Evolutionary conservation across 2,888 invertebrate species (phyloP), one percentile per base, ranked within the genome.

Genomic region (Zaprionus lineosus): DNA sequence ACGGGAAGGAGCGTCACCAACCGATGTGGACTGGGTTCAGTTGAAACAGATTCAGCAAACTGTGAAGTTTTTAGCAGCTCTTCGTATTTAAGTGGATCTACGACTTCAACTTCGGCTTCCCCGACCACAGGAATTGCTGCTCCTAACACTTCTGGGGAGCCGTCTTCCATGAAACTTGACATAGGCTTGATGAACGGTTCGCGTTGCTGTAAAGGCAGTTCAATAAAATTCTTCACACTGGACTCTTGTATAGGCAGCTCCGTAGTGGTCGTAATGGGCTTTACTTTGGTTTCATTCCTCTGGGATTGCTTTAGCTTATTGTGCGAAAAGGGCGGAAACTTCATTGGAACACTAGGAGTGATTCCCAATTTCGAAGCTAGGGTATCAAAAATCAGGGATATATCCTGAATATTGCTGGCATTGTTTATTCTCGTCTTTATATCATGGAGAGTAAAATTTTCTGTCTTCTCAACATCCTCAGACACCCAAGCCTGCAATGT

Each of bases 1-100:
- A 93, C 95, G 0, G 96, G 96, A 52, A 95, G 90, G 31, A 95
- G 88, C 0, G 95, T 95, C 1, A 93, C 92, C 12, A 93, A 81
- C n/a, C 90, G 90, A 44, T 88, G 85, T 2, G 84, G 73, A 69
- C 89, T 77, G 5, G 86, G 76, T 33, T 88, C 88, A 1, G 88
- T 87, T 0, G 86, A 82, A 1, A 74, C 73, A 12, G 81, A 55
- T 9, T 78, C 76, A 1, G 87, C 85, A 33, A 86, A 85, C 41
- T 89, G 89, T 0, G 88, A 87, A 1, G 86, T 88, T 43, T 88
- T 85, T 8, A 90, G 67, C 71, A 90, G 88, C 73, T 90, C 90
- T 47, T 90, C 90, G 59, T 90, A 90, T 55, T 89, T 89, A 3
- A 86, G 84, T 0, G 90, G 90, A 65, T 90, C 90, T 11, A 90